Evolutionary conservation across 1,140 invertebrate genomes (phyloP).

Genomic region (Cotesia typhae): DNA sequence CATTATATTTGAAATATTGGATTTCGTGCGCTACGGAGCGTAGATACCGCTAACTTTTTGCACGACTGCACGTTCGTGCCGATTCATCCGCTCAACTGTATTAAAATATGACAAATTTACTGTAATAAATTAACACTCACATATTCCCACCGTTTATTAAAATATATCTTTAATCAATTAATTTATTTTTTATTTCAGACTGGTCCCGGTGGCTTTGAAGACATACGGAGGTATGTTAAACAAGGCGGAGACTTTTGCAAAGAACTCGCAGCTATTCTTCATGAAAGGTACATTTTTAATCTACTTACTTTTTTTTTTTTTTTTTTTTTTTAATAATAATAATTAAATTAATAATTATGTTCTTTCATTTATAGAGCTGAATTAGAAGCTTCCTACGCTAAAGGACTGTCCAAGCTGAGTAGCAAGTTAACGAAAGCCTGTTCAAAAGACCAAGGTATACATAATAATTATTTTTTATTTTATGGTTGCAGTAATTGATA

Average conservation of each 20-base stretch:
- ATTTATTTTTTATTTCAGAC: conserved; percentile 71
- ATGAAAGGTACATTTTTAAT: conserved; percentile 79
- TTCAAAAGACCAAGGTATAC: conserved; percentile 66
- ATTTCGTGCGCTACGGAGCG: conserved; percentile 43
- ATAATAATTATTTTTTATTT: too few species aligned
- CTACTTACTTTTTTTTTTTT: conserved; percentile 20
- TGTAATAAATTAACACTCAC: background rate
- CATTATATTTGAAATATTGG: conserved; percentile 29
- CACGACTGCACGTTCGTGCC: conserved; percentile 14
- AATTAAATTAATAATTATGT: conserved; percentile 8
- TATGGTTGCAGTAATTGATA: background rate
- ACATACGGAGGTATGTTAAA: conserved; percentile 89
- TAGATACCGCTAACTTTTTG: conserved; percentile 47
- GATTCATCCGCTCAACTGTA: conserved; percentile 5
- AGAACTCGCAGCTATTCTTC: conserved; percentile 85
- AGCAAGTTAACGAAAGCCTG: conserved; percentile 84
- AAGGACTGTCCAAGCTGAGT: conserved; percentile 86
- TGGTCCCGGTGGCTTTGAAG: conserved; percentile 89
- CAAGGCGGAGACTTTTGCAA: conserved; percentile 95
- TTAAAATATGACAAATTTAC: conserved; percentile 7
- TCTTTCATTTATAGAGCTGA: conserved; percentile 75
- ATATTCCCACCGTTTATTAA: background rate
- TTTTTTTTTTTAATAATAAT: too few species aligned
- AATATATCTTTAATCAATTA: background rate
- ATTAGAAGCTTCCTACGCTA: conserved; percentile 88